Evolutionary conservation across 2,888 invertebrate genomes (phyloP), one percentile per base, ranked within the genome.

Genomic region (Oxycera nigricornis): DNA sequence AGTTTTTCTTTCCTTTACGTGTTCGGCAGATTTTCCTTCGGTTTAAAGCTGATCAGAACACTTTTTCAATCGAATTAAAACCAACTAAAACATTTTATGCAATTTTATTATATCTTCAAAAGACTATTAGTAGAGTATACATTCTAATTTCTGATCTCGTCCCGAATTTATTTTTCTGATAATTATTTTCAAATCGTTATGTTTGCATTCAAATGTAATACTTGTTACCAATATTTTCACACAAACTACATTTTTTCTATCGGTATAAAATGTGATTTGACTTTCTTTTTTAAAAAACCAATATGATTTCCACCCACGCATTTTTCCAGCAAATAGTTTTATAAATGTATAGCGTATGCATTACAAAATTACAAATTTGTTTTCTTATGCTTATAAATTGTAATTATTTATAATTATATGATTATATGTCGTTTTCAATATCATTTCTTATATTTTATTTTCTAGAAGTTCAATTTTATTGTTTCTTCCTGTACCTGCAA

Each of bases 301-400:
- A 24, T 41, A 65, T 24, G n/a, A 24, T 65, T 17, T 41, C 28
- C 17, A 61, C 17, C 17, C 35, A 17, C 31, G 6, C 17, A 14
- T 65, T 41, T 41, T 20, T 41, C 24, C 22, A 39, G 26, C 2
- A 59, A 35, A 62, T 20, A 62, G 26, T 22, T 39, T 35, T 17
- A 9, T 39, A 39, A 24, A 4, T 65, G 24, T 65, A 65, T 41
- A 65, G 39, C 65, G 24, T 65, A 65, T 39, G 65, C 35, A 41
- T 39, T 65, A 65, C 41, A 65, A 65, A 65, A 65, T 65, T 65
- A 65, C 65, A 65, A 65, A 65, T 65, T 65, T 11, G 17, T 35
- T 62, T 35, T 59, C 28, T 35, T 62, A 35, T 35, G 6, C 9
- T 14, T 65, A 20, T 39, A 7, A 30, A 31, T 31, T 61, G 31